Evolutionary conservation across 2,797 vertebrate species (phyloP), one percentile per base, ranked within the genome.

Genomic region (Hemibagrus guttatus): DNA sequence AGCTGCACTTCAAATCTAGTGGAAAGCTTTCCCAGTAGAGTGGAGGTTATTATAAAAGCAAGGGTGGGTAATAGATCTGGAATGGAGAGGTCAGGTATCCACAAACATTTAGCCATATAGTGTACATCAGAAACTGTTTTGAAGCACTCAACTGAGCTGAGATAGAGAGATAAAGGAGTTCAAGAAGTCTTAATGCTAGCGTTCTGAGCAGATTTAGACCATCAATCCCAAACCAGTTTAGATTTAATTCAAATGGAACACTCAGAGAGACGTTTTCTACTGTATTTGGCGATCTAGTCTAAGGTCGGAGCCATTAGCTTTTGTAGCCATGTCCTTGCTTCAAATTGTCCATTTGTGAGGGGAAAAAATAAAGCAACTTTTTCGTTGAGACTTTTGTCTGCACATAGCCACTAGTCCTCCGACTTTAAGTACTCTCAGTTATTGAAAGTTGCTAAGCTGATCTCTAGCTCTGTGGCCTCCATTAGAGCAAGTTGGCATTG

Each of bases 311-410:
- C 71, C 52, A 82, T 78, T 84, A 64, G 63, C 26, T 42, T 84
- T 81, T 63, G 31, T 85, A 28, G 39, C 68, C 49, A 74, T 83
- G 69, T 82, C 56, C 74, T 88, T 88, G 82, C 83, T 46, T 3
- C 26, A 78, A n/a, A 81, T 46, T 85, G n/a, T 87, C 35, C 58
- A 66, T 87, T 84, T 80, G 17, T 83, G 14, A 35, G 28, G 66
- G 21, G 6, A 26, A 42, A 81, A 85, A 66, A 76, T 31, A 86
- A 85, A 81, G 8, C 17, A 79, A 26, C 1, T 61, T 85, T 79
- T 88, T 74, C 74, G 84, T 66, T 75, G 28, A 85, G 80, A 80
- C 78, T 85, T 81, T 83, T 69, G 56, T 80, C 42, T 21, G 35
- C 42, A 88, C 31, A 63, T 85, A 80, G 42, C 28, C 52, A 78